A percentile compares a stretch with the other conserved stretches of the same genome.
Conservation (phyloP, 2,888 invertebrate species). For the Drosophila hamatofila region DNA sequence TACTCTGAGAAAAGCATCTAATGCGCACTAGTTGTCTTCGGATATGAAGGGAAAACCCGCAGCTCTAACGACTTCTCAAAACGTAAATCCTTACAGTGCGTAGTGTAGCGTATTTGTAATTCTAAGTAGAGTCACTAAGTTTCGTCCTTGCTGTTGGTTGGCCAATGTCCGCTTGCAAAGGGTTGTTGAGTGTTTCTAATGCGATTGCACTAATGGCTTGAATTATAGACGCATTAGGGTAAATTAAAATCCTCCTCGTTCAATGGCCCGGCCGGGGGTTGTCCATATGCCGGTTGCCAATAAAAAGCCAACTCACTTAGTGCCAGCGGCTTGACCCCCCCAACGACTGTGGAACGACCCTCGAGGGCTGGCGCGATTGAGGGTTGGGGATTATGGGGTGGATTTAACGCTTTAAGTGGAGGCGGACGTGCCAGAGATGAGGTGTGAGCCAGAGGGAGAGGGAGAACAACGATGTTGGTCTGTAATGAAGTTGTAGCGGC, state of each 20-base stretch:
- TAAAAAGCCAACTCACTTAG: conserved; percentile 66
- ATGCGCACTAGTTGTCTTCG: too few species aligned
- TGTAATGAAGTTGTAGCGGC: conserved; percentile 70
- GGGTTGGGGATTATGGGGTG: conserved; percentile 44
- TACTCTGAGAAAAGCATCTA: too few species aligned
- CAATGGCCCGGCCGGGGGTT: conserved; percentile 43
- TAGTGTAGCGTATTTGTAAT: neutral
- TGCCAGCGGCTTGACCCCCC: conserved; percentile 55
- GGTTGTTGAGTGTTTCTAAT: conserved; percentile 78
- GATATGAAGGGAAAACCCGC: too few species aligned
- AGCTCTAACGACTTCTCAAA: too few species aligned
- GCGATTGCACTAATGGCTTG: conserved; percentile 85
- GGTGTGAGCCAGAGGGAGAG: neutral
- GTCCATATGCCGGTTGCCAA: conserved; percentile 48
- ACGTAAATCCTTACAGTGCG: neutral
- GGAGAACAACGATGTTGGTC: conserved; percentile 8
- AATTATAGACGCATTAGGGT: conserved; percentile 85
- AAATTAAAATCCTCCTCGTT: conserved; percentile 84
- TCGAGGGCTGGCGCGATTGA: conserved; percentile 4
- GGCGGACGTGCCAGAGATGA: neutral
- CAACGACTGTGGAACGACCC: neutral
- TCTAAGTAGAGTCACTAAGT: neutral
- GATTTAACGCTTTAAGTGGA: conserved; percentile 35
- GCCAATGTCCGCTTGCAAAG: conserved; percentile 49
- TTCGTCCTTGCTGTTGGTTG: conserved; percentile 33